Base-by-base conservation (phyloP, 2,113 vertebrate genomes). In the Mastomys natalensis region DNA sequence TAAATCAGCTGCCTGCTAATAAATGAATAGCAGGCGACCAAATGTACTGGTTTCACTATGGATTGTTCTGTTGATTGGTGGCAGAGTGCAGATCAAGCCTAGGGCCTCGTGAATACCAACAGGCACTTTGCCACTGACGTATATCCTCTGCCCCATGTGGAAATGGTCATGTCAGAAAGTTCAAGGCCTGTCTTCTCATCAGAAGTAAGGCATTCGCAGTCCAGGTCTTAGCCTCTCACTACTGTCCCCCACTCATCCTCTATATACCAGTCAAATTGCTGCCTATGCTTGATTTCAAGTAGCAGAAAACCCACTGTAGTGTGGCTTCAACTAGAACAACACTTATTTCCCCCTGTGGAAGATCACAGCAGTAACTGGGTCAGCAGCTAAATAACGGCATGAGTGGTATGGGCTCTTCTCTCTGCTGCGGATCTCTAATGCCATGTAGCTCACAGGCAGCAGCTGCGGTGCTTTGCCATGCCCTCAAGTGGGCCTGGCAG, bases 171-270 rank as follows among this genome's bases (percentile, higher is more conserved):
- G 53, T 70, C 76, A 86, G 73, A 91, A 94, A 72, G 86, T 45
- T 68, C 34, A 77, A 94, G 91, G 24, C 34, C 37, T n/a, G 1
- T 78, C 81, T 95, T 77, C 58, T 60, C 89, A 19, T 80, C 96
- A 74, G 40, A 88, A 92, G n/a, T 37, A 80, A 26, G 91, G 89
- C 45, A 55, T 60, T 31, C 53, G 68, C 40, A 24, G 16, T 55
- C 4, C n/a, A 58, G 37, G 55, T 45, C n/a, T 0, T 74, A 34
- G 29, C 66, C 81, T 76, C 43, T 94, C 7, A 37, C 87, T 64
- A 21, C 62, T 74, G 37, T 76, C 68, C 51, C 43, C 91, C 31
- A 29, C 60, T 55, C 24, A 37, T 24, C 74, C 72, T 88, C 53
- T 74, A 68, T 40, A 31, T 6, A 13, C 16, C 37, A 94, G 24